Evolutionary conservation across 2,888 invertebrate species (phyloP), one percentile per base, ranked within the genome.

Genomic region (Leptopterna dolabrata): DNA sequence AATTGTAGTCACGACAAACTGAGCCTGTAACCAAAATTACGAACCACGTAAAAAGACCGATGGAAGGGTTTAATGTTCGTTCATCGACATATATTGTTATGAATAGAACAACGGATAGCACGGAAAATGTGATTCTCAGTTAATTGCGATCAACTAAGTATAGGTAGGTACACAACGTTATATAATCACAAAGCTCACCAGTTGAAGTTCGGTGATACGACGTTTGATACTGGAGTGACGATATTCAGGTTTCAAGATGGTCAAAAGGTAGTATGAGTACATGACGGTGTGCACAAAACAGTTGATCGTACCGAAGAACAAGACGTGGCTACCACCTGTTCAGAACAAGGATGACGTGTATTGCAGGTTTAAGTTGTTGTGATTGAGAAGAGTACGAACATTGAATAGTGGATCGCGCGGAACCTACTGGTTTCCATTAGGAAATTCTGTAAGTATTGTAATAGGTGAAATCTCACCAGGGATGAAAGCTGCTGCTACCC

Each of bases 1-100:
- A 0, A 94, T 87, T 0, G 94, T 91, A 41, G 94, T 92, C 88
- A 94, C 90, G 43, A 94, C 92, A 90, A 96, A 96, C 91, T 96
- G 96, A 0, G 93, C n/a, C 93, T 94, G 92, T 88, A 93, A 93
- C 88, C 27, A 63, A 63, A 11, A 19, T 24, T 63, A 24, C 2
- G 2, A 13, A 36, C 4, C 36, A 36, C n/a, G n/a, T n/a, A n/a
- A n/a, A n/a, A n/a, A n/a, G n/a, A n/a, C n/a, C n/a, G n/a, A n/a
- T n/a, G n/a, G n/a, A n/a, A n/a, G n/a, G n/a, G n/a, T n/a, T n/a
- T n/a, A n/a, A n/a, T n/a, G n/a, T n/a, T n/a, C n/a, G n/a, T n/a
- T n/a, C n/a, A n/a, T n/a, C n/a, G n/a, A n/a, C n/a, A n/a, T n/a
- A n/a, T n/a, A n/a, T n/a, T n/a, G n/a, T n/a, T n/a, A n/a, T n/a